These are phyloP conservation scores for Stomorhina lunata DNA, from an alignment of 2,888 invertebrate species.

Conservation along the genomic window DNA sequence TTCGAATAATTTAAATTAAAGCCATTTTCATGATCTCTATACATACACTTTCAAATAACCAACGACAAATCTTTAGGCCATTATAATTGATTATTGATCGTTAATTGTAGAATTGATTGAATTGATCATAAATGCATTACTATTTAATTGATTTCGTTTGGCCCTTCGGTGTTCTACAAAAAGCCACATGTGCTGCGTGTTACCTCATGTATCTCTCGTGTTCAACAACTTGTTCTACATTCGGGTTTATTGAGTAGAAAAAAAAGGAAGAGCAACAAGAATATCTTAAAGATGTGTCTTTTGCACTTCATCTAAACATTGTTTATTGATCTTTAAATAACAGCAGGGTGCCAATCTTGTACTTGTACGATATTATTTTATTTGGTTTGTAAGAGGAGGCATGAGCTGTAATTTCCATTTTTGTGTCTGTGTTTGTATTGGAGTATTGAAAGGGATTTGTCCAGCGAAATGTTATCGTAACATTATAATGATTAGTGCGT, in stretches of 20 bases:
- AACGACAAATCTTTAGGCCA: neutral
- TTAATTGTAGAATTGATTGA: slow-evolving; percentile 27
- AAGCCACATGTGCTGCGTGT: slow-evolving; percentile 3
- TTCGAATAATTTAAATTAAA: neutral
- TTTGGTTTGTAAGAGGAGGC: slow-evolving; percentile 5
- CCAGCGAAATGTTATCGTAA: slow-evolving; percentile 60
- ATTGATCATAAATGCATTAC: slow-evolving; percentile 25
- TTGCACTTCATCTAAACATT: slow-evolving; percentile 69
- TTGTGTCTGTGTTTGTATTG: neutral
- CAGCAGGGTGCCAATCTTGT: slow-evolving; percentile 69
- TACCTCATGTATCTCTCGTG: neutral
- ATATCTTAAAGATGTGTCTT: slow-evolving; percentile 60
- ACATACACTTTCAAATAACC: too few species aligned
- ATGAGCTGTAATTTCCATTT: neutral
- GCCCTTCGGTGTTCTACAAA: neutral
- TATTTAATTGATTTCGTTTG: slow-evolving; percentile 20
- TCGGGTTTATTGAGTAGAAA: slow-evolving; percentile 32
- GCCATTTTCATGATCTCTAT: neutral
- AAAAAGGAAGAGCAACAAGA: neutral
- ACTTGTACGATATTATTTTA: slow-evolving; percentile 47
- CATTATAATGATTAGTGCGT: slow-evolving; percentile 67
- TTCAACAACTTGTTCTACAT: slow-evolving; percentile 45
- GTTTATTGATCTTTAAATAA: slow-evolving; percentile 72
- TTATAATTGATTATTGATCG: slow-evolving; percentile 2
- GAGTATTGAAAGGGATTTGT: slow-evolving; percentile 19